phyloP scores from a whole-genome alignment of 2,113 vertebrate species.

The Telmatochromis sp. region DNA sequence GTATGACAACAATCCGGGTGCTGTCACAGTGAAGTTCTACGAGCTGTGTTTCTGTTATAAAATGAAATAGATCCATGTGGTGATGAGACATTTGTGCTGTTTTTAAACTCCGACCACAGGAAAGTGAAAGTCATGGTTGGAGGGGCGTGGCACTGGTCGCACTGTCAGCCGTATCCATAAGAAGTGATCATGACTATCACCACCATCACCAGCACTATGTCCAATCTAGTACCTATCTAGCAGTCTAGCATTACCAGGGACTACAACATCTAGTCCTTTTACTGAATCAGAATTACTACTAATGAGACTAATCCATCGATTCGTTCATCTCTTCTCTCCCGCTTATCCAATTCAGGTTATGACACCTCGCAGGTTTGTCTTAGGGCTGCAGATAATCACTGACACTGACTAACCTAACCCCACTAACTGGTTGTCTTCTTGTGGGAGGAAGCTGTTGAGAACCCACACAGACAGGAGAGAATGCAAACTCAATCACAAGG shows the following conservation, averaged over 20 bases:
- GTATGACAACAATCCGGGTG: background rate
- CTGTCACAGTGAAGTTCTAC: background rate
- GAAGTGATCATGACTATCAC: rapidly evolving
- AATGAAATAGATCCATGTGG: background rate
- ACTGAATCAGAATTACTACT: background rate
- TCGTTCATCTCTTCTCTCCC: background rate
- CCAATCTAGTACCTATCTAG: background rate
- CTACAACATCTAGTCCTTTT: background rate
- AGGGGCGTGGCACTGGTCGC: background rate
- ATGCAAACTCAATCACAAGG: background rate
- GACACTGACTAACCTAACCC: background rate
- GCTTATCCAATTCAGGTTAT: background rate
- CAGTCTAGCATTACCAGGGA: background rate
- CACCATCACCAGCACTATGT: background rate
- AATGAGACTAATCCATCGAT: background rate
- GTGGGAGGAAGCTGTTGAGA: background rate
- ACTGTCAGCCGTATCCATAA: background rate
- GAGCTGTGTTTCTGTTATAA: background rate
- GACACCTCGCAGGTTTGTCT: background rate
- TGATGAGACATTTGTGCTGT: background rate
- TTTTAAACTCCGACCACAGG: background rate
- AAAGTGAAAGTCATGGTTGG: background rate
- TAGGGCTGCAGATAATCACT: background rate
- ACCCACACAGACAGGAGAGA: background rate
- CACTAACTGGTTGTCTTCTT: background rate